These are phyloP conservation scores for Oxyura jamaicensis DNA, from an alignment of 2,113 vertebrate species.

Conservation along the genomic window DNA sequence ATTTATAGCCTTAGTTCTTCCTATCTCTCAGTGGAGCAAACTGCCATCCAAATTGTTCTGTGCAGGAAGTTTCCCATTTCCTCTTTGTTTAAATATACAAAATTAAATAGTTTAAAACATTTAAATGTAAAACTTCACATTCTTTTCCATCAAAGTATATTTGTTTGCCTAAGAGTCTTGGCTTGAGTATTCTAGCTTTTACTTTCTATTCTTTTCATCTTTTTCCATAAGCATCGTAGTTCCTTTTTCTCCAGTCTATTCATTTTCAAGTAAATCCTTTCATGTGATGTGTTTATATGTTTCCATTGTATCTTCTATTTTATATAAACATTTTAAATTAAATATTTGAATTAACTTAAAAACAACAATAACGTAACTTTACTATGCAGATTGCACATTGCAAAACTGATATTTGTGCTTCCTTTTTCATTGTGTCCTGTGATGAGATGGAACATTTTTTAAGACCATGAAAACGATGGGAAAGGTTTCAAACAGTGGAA, in stretches of 20 bases:
- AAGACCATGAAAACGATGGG: not conserved
- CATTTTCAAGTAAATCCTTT: not conserved
- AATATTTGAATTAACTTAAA: constrained; percentile 25
- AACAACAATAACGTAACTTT: not conserved
- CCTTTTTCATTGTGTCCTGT: not conserved
- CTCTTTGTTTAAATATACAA: constrained; percentile 2
- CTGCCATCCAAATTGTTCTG: not conserved
- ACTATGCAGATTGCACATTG: not conserved
- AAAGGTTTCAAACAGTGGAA: not conserved
- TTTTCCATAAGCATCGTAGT: not conserved
- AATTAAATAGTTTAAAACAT: not conserved
- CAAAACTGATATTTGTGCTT: not conserved
- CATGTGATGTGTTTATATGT: constrained; percentile 39
- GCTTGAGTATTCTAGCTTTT: not conserved
- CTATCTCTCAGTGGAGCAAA: not conserved
- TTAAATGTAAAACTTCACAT: not conserved
- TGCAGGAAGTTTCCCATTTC: not conserved
- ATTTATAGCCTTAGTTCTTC: not conserved
- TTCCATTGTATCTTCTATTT: constrained; percentile 46
- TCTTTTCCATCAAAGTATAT: not conserved
- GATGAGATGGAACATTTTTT: not conserved
- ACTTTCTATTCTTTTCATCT: constrained; percentile 26
- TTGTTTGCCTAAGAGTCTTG: constrained; percentile 39
- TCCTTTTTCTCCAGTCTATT: not conserved
- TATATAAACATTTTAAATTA: constrained; percentile 29